Percentiles rank a stretch among this genome's conserved stretches.
Evolutionary conservation across 2,797 vertebrate species (phyloP).

Genomic region (Nannoperca australis): DNA sequence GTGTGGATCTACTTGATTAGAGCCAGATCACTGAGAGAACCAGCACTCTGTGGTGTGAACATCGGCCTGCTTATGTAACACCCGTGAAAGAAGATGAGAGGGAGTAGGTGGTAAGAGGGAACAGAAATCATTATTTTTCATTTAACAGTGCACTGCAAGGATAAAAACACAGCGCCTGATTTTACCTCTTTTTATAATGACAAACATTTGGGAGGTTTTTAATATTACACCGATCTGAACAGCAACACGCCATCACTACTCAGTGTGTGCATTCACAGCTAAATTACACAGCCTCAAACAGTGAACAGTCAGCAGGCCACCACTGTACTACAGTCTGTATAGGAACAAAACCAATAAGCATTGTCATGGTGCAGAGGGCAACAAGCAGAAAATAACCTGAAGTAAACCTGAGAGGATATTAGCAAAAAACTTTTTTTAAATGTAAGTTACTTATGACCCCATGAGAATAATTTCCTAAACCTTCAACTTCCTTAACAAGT

Average conservation of each 20-base stretch:
- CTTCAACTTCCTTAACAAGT: neutral
- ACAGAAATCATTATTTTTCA: slow-evolving; percentile 11
- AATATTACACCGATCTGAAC: slow-evolving; percentile 6
- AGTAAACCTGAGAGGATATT: neutral
- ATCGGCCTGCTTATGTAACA: slow-evolving; percentile 56
- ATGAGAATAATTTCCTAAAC: neutral
- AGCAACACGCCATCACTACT: slow-evolving; percentile 11
- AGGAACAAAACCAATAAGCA: neutral
- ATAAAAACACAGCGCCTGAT: neutral
- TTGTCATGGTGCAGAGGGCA: neutral
- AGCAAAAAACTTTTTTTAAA: too few relatives aligned
- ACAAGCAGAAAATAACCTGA: neutral
- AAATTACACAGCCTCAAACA: slow-evolving; percentile 2
- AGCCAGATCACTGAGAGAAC: slow-evolving; percentile 47
- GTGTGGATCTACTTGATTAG: slow-evolving; percentile 26
- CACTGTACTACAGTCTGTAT: neutral
- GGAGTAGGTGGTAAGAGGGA: slow-evolving; percentile 53
- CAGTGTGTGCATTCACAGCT: slow-evolving; percentile 22
- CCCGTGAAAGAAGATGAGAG: slow-evolving; percentile 34
- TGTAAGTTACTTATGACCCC: neutral
- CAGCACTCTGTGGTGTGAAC: slow-evolving; percentile 55
- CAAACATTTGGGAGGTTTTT: slow-evolving; percentile 3
- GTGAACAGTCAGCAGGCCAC: neutral
- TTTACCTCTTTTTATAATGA: slow-evolving; percentile 6
- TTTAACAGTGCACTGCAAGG: neutral